Percentiles rank a stretch among this genome's conserved stretches.
phyloP scores from a whole-genome alignment of 2,113 vertebrate species.

The Casuarius casuarius region DNA sequence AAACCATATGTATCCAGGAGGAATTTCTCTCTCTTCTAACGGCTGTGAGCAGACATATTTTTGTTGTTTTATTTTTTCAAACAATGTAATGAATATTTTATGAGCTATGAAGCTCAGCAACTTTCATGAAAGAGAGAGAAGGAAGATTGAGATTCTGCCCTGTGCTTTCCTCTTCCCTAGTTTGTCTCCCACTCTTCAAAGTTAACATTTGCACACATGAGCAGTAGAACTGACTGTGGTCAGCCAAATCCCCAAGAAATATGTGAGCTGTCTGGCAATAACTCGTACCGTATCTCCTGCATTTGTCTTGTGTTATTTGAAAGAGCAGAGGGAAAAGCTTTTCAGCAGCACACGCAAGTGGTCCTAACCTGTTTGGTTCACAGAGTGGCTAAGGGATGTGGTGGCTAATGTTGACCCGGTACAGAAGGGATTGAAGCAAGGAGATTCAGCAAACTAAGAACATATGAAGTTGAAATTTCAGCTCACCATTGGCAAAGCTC shows the following conservation, averaged over 20 bases:
- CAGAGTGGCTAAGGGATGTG: neutral
- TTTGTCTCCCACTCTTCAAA: neutral
- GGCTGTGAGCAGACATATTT: neutral
- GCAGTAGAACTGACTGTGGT: neutral
- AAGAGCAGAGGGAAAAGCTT: neutral
- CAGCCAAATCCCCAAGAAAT: neutral
- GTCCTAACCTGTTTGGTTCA: neutral
- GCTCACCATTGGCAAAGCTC: neutral
- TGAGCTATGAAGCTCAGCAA: constrained; percentile 44
- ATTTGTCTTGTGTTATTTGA: neutral
- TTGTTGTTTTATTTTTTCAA: constrained; percentile 69
- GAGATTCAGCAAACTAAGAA: neutral
- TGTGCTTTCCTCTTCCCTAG: neutral
- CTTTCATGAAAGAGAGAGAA: constrained; percentile 45
- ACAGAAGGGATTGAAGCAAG: neutral
- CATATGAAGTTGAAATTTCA: neutral
- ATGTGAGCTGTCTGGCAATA: neutral
- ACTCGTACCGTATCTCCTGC: rapidly evolving
- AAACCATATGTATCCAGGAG: constrained; percentile 58
- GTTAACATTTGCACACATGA: neutral
- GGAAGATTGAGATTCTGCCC: neutral
- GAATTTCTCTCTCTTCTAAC: constrained; percentile 53
- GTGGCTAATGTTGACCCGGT: neutral
- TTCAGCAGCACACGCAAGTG: neutral
- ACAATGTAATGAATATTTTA: constrained; percentile 69